Evolutionary conservation across 2,797 vertebrate species (phyloP), one percentile per base, ranked within the genome.

Genomic region (Chloroceryle inda): DNA sequence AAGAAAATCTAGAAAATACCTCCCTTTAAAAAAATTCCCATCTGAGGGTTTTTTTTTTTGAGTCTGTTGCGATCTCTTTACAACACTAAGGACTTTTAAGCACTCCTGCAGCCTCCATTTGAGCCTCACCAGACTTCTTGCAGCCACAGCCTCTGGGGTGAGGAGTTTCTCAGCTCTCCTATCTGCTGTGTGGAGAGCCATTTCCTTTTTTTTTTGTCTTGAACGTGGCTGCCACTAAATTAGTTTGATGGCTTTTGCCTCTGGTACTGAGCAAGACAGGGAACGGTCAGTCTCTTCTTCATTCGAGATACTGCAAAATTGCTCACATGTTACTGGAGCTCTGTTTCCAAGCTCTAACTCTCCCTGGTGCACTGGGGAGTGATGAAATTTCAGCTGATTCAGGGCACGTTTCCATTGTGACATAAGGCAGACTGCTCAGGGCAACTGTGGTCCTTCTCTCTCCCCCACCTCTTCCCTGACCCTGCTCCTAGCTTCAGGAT

Each of bases 181-280:
- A 0, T 37, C 27, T 71, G 52, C 38, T 2, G 0, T 61, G 55
- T 29, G 78, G 29, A n/a, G 72, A 91, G 40, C 56, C 37, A 26
- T 12, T 88, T 88, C 72, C 44, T 88, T 89, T 33, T 89, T 33
- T 45, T 33, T 79, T 89, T 91, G 52, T 91, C 88, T 64, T 42
- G 49, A 83, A 68, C 0, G 0, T 77, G 49, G 14, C 59, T 83
- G 33, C 72, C 73, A 13, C 64, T 74, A 38, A 85, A 71, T 63
- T 8, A 42, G 33, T 77, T 62, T 67, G n/a, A 49, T 77, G 61
- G 11, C 35, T 92, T 92, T 94, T 82, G 13, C 33, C 55, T n/a
- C 63, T 79, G 67, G 10, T 52, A 15, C 11, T 71, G 75, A 26
- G 61, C 0, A 2, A 83, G 68, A 42, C 29, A 38, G 16, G 49